Evolutionary conservation across 2,113 vertebrate species (phyloP).

Genomic region (Callaeas wilsoni): DNA sequence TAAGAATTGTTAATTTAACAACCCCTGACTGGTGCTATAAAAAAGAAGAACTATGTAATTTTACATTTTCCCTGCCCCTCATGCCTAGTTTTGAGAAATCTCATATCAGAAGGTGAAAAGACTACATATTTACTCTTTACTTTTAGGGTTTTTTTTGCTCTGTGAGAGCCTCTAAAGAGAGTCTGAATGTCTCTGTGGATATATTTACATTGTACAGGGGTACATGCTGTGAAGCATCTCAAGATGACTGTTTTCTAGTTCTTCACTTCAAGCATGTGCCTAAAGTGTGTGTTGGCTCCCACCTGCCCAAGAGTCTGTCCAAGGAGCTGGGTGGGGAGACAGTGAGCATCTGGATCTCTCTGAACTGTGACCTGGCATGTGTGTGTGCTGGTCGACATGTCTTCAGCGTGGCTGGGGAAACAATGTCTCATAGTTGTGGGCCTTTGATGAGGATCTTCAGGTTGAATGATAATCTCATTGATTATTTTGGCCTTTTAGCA

Average conservation of each 20-base stretch:
- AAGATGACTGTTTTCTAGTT: neutral
- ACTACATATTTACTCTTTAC: neutral
- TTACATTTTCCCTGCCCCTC: neutral
- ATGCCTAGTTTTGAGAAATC: neutral
- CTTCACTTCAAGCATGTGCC: neutral
- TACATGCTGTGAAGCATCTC: neutral
- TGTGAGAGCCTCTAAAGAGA: neutral
- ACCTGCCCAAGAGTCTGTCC: neutral
- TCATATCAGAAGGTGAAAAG: neutral
- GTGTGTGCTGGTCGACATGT: rapidly evolving
- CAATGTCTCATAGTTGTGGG: neutral
- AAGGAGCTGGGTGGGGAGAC: neutral
- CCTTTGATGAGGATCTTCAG: neutral
- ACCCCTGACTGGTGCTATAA: neutral
- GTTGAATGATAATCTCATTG: neutral
- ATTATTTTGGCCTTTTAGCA: neutral
- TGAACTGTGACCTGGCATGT: neutral
- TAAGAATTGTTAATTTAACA: neutral
- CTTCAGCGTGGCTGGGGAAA: neutral
- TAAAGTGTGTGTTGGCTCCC: neutral
- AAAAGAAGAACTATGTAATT: neutral
- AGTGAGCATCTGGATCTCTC: neutral
- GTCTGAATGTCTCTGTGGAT: neutral
- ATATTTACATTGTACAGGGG: neutral
- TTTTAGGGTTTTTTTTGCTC: neutral